Conservation (phyloP, 2,113 vertebrate species). For the Lampris megalopsis region DNA sequence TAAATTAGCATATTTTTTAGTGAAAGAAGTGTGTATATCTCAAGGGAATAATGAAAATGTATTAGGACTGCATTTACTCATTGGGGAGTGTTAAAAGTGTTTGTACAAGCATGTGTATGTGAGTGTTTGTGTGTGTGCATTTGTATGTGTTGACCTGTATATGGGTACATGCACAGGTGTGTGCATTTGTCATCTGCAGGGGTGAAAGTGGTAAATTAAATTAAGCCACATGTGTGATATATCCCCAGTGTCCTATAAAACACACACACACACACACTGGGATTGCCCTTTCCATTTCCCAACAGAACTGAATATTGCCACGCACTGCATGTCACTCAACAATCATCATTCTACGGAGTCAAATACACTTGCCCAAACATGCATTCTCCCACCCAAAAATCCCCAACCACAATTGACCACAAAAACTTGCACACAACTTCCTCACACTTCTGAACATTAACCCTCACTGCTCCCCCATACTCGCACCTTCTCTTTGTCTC, state of each 20-base stretch:
- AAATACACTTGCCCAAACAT: slow-evolving; percentile 27
- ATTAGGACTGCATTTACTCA: slow-evolving; percentile 19
- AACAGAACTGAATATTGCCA: slow-evolving; percentile 56
- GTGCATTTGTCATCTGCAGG: background rate
- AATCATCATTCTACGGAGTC: slow-evolving; percentile 10
- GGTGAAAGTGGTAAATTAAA: slow-evolving; percentile 14
- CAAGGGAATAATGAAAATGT: slow-evolving; percentile 30
- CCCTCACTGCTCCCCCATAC: background rate
- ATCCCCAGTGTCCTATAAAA: background rate
- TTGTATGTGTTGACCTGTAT: background rate
- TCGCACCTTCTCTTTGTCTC: background rate
- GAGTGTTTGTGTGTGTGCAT: background rate
- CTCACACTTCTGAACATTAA: background rate
- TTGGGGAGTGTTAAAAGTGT: slow-evolving; percentile 1
- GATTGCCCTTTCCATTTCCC: slow-evolving; percentile 39
- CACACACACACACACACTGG: slow-evolving; percentile 4
- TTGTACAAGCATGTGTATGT: background rate
- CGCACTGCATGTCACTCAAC: slow-evolving; percentile 54
- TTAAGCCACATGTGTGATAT: background rate
- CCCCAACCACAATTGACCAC: no score
- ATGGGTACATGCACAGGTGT: background rate
- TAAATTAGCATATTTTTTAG: no score
- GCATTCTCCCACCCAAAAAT: slow-evolving; percentile 1
- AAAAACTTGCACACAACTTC: background rate
- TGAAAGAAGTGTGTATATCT: background rate